Base-by-base conservation (phyloP, 2,797 vertebrate species). In the Phalloptychus januarius region DNA sequence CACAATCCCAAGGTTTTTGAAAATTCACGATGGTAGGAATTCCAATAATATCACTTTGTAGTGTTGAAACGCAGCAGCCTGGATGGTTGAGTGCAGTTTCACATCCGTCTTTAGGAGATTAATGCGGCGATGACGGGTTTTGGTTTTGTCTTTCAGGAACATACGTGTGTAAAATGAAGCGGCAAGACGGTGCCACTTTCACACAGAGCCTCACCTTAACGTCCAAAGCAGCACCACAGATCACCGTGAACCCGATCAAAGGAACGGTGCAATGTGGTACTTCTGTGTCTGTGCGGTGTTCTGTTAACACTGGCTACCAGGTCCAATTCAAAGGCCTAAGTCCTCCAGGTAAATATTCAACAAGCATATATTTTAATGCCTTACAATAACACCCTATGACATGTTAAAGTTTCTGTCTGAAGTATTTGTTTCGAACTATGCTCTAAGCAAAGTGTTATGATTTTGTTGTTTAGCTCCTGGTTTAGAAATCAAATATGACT, bases 241-340 rank as follows among this genome's bases (percentile, higher is more conserved):
- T 72, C 28, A 23, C 31, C 25, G 71, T 72, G 8, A 52, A 38
- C 8, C 71, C 71, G 38, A 11, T 72, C 46, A 52, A 0, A 50
- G 28, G 28, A 36, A 25, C 46, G 33, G 46, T 72, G 71, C 36
- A 38, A 72, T 72, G 71, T 72, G 1, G 10, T 3, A 5, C 1
- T 23, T 23, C 18, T 52, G 46, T 72, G 46, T 7, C 0, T 7
- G 25, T 94, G 23, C 0, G 0, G 0, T 95, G 93, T 75, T 79
- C 74, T 52, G 92, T 88, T 31, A 63, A 77, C 65, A 16, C 0
- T 0, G 58, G 50, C 18, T 92, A 90, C 54, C 0, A 3, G 1
- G 78, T 93, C 11, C 2, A 0, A 13, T 88, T 94, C 46, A 2
- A 0, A 28, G 40, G 0, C 4, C 0, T 0, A 0, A 0, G 8